Conservation (phyloP, 1,140 invertebrate genomes). For the Teleogryllus occipitalis region DNA sequence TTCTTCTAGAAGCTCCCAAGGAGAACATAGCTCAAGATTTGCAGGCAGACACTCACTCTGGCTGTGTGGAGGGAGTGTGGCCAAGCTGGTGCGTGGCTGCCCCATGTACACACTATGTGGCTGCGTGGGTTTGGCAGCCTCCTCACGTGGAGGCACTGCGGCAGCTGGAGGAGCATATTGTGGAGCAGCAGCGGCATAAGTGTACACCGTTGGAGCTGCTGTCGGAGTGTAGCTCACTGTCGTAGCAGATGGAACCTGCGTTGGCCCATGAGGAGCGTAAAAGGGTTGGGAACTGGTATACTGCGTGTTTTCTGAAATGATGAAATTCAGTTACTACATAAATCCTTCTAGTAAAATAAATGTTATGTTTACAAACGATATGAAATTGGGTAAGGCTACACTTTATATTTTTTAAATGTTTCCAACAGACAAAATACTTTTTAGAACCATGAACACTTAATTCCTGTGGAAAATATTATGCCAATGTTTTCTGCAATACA, state of each 20-base stretch:
- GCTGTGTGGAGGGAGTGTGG: slow-evolving; percentile 7
- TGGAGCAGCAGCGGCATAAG: slow-evolving; percentile 30
- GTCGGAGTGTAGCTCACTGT: slow-evolving; percentile 34
- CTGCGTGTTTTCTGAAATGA: slow-evolving; percentile 24
- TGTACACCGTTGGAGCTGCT: slow-evolving; percentile 33
- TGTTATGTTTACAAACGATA: too few species aligned
- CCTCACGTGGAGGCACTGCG: slow-evolving; percentile 4
- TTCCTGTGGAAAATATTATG: too few species aligned
- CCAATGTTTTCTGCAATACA: too few species aligned
- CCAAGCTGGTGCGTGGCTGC: slow-evolving; percentile 8
- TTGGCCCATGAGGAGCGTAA: slow-evolving; percentile 30
- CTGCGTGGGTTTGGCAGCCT: not conserved
- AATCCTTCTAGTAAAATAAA: not conserved
- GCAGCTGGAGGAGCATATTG: slow-evolving; percentile 30
- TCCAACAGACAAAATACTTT: too few species aligned
- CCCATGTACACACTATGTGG: slow-evolving; percentile 20
- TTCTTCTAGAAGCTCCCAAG: too few species aligned
- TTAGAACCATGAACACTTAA: too few species aligned
- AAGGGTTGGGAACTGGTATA: slow-evolving; percentile 25
- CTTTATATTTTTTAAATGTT: too few species aligned
- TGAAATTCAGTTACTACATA: not conserved
- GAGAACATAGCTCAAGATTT: too few species aligned
- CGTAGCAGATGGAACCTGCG: slow-evolving; percentile 34
- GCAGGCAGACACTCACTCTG: not conserved
- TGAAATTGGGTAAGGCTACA: too few species aligned